A percentile compares a stretch with the other conserved stretches of the same genome.
These are phyloP conservation scores for Corydoras sp. DNA, from an alignment of 2,113 vertebrate genomes.

Conservation along the genomic window DNA sequence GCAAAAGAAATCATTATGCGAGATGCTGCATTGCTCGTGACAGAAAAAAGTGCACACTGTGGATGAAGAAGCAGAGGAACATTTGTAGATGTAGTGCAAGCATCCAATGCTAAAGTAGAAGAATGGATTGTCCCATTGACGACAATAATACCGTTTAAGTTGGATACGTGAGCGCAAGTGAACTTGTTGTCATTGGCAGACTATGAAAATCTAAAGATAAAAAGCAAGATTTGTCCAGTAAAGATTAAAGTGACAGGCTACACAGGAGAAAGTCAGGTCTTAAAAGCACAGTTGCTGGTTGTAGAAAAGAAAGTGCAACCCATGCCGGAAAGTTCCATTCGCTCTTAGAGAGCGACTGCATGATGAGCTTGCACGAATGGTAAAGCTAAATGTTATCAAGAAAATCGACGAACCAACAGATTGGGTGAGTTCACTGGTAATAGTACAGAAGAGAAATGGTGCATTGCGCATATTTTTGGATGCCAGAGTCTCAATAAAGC, in stretches of 20 bases:
- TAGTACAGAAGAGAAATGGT: conserved; percentile 29
- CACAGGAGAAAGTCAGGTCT: conserved; percentile 2
- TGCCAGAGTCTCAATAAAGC: conserved; percentile 31
- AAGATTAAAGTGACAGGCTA: conserved; percentile 36
- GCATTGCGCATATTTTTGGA: conserved; percentile 20
- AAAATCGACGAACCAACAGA: conserved; percentile 27
- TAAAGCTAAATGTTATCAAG: conserved; percentile 22
- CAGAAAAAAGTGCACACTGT: conserved; percentile 24
- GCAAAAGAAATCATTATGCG: conserved; percentile 25
- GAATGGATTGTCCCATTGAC: conserved; percentile 19
- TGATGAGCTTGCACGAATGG: conserved; percentile 14
- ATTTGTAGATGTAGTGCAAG: conserved; percentile 4
- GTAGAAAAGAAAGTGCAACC: conserved; percentile 22
- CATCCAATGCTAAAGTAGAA: not conserved
- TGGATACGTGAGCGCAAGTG: conserved; percentile 31
- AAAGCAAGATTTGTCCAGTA: conserved; percentile 23
- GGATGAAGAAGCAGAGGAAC: conserved; percentile 14
- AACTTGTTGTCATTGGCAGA: conserved; percentile 19
- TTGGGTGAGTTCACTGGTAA: conserved; percentile 5
- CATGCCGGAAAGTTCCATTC: conserved; percentile 29
- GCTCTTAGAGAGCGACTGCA: conserved; percentile 17
- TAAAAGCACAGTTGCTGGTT: conserved; percentile 23
- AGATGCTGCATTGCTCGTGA: conserved; percentile 7
- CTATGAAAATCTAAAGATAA: conserved; percentile 9
- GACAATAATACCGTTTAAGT: conserved; percentile 27